Evolutionary conservation across 2,113 vertebrate species (phyloP).

Genomic region (Cranoglanis bouderius): DNA sequence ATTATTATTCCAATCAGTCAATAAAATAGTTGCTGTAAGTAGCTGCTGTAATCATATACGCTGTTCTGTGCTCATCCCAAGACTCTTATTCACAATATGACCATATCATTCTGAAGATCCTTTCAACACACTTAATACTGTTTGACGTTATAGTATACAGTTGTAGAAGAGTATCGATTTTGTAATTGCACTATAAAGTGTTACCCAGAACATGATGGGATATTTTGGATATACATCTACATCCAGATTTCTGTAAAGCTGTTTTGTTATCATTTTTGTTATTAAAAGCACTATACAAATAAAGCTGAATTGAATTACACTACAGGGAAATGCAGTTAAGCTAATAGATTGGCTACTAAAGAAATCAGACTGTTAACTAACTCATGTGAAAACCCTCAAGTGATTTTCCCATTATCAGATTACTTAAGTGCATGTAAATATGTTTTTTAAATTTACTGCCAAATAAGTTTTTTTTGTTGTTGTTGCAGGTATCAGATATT

Average conservation of each 20-base stretch:
- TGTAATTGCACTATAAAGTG: background rate
- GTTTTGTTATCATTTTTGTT: background rate
- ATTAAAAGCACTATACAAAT: background rate
- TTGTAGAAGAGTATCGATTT: background rate
- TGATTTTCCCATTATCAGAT: background rate
- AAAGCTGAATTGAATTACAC: background rate
- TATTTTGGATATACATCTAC: background rate
- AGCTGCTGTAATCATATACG: background rate
- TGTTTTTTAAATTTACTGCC: background rate
- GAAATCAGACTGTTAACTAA: background rate
- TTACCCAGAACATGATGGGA: background rate
- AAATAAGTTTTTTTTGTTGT: background rate
- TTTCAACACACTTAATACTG: background rate
- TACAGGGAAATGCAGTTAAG: background rate
- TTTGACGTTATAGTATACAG: background rate
- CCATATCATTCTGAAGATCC: background rate
- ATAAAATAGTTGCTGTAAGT: background rate
- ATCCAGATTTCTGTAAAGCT: background rate
- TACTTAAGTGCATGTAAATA: background rate
- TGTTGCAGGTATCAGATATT: background rate
- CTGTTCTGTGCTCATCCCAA: background rate
- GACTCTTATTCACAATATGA: background rate
- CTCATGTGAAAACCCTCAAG: background rate
- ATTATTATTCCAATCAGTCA: background rate
- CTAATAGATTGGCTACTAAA: background rate